phyloP scores from a whole-genome alignment of 2,888 invertebrate species.

The Ophion ellenae region DNA sequence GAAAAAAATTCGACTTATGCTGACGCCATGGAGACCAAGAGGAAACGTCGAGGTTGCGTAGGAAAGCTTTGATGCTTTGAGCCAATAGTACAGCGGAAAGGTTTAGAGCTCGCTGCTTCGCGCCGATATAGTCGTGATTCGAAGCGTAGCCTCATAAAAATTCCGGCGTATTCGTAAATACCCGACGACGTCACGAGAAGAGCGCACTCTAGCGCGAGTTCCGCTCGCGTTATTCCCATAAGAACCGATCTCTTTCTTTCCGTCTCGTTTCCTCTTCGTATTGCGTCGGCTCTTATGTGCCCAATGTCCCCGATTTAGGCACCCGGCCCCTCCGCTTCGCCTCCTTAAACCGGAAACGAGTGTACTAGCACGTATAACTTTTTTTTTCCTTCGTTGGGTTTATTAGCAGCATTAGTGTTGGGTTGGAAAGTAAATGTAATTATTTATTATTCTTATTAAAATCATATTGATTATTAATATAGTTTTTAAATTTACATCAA shows the following conservation, averaged over 20 bases:
- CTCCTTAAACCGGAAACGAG: not conserved
- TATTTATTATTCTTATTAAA: too few species aligned
- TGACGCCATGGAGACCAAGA: conserved; percentile 58
- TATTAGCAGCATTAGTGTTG: too few species aligned
- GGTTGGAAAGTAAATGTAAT: too few species aligned
- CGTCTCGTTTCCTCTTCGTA: conserved; percentile 53
- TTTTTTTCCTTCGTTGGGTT: too few species aligned
- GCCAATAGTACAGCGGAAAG: conserved; percentile 25
- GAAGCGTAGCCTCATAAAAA: conserved; percentile 68
- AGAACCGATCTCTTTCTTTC: conserved; percentile 47
- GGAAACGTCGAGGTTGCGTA: conserved; percentile 65
- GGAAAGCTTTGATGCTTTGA: conserved; percentile 28
- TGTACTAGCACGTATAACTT: too few species aligned
- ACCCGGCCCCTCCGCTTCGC: not conserved
- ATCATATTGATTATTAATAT: too few species aligned
- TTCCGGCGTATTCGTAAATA: conserved; percentile 69
- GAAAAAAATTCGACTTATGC: conserved; percentile 69
- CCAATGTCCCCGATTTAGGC: conserved; percentile 6
- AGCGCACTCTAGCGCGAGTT: conserved; percentile 39
- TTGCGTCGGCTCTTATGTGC: conserved; percentile 26
- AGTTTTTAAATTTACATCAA: too few species aligned
- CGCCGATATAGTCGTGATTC: conserved; percentile 62
- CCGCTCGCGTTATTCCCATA: conserved; percentile 50
- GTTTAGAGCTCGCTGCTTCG: conserved; percentile 26
- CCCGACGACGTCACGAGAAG: conserved; percentile 44